Evolutionary conservation across 2,888 invertebrate genomes (phyloP).

Genomic region (Cremastobaeus sp.): DNA sequence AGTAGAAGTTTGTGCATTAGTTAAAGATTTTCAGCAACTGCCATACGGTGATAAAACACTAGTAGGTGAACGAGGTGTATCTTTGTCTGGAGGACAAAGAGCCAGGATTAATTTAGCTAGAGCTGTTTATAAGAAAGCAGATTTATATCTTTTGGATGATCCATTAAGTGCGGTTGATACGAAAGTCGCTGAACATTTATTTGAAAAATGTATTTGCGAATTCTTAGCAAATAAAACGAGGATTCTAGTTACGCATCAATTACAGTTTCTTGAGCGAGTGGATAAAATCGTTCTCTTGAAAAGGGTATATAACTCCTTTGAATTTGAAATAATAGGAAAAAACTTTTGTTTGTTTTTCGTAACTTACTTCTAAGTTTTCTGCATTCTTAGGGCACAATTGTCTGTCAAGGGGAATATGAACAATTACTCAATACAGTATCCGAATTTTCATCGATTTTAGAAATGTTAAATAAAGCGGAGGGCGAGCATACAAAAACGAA

Average conservation of each 20-base stretch:
- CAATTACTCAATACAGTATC: constrained; percentile 18
- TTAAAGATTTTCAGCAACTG: constrained; percentile 86
- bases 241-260: constrained; percentile 84
- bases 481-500: no score
- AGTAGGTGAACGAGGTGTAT: constrained; percentile 90
- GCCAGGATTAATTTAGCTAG: constrained; percentile 89
- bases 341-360: no score
- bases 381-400: constrained; percentile 50
- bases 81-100: constrained; percentile 90
- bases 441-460: constrained; percentile 26
- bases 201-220: constrained; percentile 85
- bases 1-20: constrained; percentile 83
- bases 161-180: constrained; percentile 91
- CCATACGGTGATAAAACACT: constrained; percentile 87
- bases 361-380: no score
- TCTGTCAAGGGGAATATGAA: constrained; percentile 34
- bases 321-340: no score
- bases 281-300: constrained; percentile 77
- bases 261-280: constrained; percentile 82
- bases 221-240: constrained; percentile 81
- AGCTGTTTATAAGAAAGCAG: constrained; percentile 87
- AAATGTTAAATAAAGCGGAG: background rate
- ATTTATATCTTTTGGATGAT: constrained; percentile 89
- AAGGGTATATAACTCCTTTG: no score
- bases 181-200: constrained; percentile 86